These are phyloP conservation scores for Aphaenogaster ashmeadi DNA, from an alignment of 1,140 invertebrate genomes.

Conservation along the genomic window DNA sequence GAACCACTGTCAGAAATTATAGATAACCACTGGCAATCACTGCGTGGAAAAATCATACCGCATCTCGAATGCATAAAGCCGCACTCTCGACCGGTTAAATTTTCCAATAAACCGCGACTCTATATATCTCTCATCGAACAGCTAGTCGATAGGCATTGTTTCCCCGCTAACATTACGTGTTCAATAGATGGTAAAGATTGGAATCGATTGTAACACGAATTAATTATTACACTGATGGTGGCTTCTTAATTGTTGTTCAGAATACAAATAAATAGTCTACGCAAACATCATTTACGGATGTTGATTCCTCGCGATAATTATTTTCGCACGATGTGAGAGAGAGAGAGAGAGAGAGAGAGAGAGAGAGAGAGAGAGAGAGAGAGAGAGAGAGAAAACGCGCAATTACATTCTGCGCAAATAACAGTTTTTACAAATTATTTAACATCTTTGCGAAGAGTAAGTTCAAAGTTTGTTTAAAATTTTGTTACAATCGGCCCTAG, in stretches of 20 bases:
- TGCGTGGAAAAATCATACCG: slow-evolving; percentile 5
- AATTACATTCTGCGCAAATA: slow-evolving; percentile 5
- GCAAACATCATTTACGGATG: background rate
- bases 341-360: background rate
- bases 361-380: no score
- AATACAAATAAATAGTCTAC: background rate
- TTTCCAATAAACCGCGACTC: slow-evolving; percentile 45
- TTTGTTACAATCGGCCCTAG: background rate
- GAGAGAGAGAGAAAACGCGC: background rate
- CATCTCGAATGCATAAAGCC: slow-evolving; percentile 10
- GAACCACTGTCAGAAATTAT: slow-evolving; percentile 8
- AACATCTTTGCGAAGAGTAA: background rate
- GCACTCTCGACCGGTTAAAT: slow-evolving; percentile 14
- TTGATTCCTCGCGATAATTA: background rate
- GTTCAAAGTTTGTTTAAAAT: slow-evolving; percentile 1
- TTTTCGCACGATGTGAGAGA: background rate
- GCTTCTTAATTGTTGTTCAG: background rate
- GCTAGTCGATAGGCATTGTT: slow-evolving; percentile 33
- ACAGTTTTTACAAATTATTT: background rate
- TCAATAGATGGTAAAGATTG: background rate
- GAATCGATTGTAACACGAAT: slow-evolving; percentile 4
- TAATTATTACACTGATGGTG: background rate
- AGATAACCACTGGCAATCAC: background rate
- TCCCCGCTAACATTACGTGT: background rate
- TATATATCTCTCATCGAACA: slow-evolving; percentile 12